These are phyloP conservation scores for Gallinago stenura DNA, from an alignment of 2,797 vertebrate species.

Conservation along the genomic window DNA sequence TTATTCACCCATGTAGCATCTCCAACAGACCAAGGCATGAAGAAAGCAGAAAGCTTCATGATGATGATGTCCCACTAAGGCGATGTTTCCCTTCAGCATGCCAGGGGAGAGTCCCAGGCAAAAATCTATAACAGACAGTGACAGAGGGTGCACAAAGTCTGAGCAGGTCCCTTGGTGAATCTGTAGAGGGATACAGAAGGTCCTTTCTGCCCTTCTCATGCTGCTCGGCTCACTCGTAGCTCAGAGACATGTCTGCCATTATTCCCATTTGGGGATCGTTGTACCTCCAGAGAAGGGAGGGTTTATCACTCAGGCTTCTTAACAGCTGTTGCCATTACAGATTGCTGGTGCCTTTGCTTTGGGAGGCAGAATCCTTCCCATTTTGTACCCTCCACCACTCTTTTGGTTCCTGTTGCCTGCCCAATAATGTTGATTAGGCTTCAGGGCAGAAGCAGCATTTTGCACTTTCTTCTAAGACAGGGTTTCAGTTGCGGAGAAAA, in stretches of 20 bases:
- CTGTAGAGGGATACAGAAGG: not conserved
- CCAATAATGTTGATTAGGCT: slow-evolving; percentile 64
- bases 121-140: not conserved
- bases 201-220: not conserved
- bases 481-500: slow-evolving; percentile 71
- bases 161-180: not conserved
- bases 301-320: not conserved
- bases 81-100: not conserved
- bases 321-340: not conserved
- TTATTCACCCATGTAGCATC: not conserved
- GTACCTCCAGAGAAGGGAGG: not conserved
- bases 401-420: slow-evolving; percentile 40
- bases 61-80: not conserved
- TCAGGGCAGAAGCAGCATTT: slow-evolving; percentile 67
- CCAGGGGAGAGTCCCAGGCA: not conserved
- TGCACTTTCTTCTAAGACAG: slow-evolving; percentile 56
- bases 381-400: not conserved
- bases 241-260: not conserved
- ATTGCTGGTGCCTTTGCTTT: not conserved
- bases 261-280: not conserved
- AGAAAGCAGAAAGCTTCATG: not conserved
- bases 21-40: not conserved
- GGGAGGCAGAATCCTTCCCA: not conserved
- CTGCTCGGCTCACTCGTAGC: not conserved
- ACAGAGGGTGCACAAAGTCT: not conserved